Evolutionary conservation across 2,797 vertebrate species (phyloP).

Genomic region (Chelidonichthys spinosus): DNA sequence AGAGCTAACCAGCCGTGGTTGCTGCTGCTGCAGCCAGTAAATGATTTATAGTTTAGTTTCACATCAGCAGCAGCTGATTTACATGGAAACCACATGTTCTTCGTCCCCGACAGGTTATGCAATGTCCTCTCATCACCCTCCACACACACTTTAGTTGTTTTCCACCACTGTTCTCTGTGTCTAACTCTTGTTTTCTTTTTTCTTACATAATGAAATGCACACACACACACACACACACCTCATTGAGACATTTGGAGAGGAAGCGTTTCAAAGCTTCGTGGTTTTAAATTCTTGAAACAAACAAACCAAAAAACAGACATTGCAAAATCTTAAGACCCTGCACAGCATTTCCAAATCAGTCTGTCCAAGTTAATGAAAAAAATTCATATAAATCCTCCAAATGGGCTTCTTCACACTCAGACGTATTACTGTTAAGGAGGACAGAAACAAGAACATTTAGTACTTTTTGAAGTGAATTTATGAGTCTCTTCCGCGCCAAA

Average conservation of each 20-base stretch:
- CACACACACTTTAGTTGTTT: conserved; percentile 12
- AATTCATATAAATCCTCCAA: background rate
- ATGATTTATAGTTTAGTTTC: conserved; percentile 11
- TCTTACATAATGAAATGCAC: conserved; percentile 53
- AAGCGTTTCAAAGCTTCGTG: no score
- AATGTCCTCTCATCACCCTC: conserved; percentile 32
- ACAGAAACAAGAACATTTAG: background rate
- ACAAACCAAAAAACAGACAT: conserved; percentile 5
- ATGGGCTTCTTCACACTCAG: background rate
- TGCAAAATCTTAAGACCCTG: no score
- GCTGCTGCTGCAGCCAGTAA: background rate
- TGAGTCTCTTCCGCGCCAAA: no score
- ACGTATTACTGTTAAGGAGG: background rate
- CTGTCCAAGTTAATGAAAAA: conserved; percentile 16
- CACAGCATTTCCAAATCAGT: conserved; percentile 11
- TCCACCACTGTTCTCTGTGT: conserved; percentile 24
- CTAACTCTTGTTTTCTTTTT: conserved; percentile 49
- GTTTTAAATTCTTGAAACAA: conserved; percentile 15
- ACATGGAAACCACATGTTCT: conserved; percentile 71
- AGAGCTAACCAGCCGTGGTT: no score
- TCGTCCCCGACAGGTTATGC: conserved; percentile 53
- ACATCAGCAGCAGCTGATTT: conserved; percentile 40
- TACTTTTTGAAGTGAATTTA: background rate
- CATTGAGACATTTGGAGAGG: background rate
- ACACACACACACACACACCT: background rate